Base-by-base conservation (phyloP, 35 echinoderm and acorn worm species). In the Apostichopus parvimensis region DNA sequence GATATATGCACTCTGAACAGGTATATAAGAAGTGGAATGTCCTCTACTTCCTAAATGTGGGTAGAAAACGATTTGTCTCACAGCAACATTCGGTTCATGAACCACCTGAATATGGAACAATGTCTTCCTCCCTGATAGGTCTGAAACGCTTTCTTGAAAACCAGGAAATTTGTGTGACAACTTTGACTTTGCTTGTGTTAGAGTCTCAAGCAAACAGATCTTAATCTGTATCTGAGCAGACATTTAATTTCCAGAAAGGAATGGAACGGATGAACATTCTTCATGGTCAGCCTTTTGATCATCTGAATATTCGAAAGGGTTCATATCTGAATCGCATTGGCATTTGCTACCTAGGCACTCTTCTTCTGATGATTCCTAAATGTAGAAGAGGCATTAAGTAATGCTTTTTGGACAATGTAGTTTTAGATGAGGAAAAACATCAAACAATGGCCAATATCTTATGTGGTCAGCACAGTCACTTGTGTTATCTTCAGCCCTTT, bases 1-100 rank as follows among this genome's bases (percentile, higher is more conserved):
- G 15, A 80, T 45, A 52, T 80, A 20, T 80, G n/a, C 8, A 80
- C 24, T 80, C 78, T 80, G 78, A 28, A 80, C 10, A 52, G 78
- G 9, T 52, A 6, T 45, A 80, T 8, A 28, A 80, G 8, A 28
- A 52, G 10, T 80, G 10, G 24, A 52, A 12, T 8, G 5, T 52
- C 8, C 26, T 26, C 25, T 28, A 13, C 25, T 28, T 80, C 78
- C 20, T 20, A 78, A 78, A 78, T 78, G 9, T 78, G 10, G 18
- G 20, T 22, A 21, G 8, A n/a, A 78, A 78, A 22, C 76, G 76
- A 11, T 8, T 22, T 22, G 17, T 28, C 20, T 28, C 8, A 54
- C 6, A 13, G 11, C 20, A 11, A 80, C 34, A 13, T 28, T 28
- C 25, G 5, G 78, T 80, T 52, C 8, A 6, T 52, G 24, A 52